Base-by-base conservation (phyloP, 1,140 invertebrate genomes). In the Zophobas morio region DNA sequence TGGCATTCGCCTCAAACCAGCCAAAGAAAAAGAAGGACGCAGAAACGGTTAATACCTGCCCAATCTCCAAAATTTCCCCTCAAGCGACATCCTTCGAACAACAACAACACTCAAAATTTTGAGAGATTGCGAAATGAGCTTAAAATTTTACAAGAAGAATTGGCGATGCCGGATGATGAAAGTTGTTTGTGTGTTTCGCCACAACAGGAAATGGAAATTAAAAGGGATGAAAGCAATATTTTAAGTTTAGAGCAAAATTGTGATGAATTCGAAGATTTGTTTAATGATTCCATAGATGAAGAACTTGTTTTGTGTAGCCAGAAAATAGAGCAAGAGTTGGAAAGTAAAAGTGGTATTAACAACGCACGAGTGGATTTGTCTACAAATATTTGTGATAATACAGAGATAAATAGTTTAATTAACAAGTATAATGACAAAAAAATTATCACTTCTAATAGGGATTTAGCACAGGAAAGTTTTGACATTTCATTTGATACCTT, bases 1-100 rank as follows among this genome's bases (percentile, higher is more conserved):
- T 86, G 84, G 83, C 82, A 84, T 78, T 86, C 84, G 2, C 85
- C 85, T 5, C 78, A 84, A 79, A 78, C 79, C 34, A 81, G 83
- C 4, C 74, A 72, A n/a, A 78, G 72, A 53, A 80, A 76, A 63
- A 74, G 77, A n/a, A 77, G 76, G 42, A 83, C 82, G 71, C 70
- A 54, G 46, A 77, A 71, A 75, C 8, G 75, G 73, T 49, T 73
- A 78, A n/a, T 79, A 53, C 60, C 60, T 40, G 47, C 57, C 66
- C 73, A 77, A 6, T 83, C 83, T 0, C 83, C 84, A 33, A 84
- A 84, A 78, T 49, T 81, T 1, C 73, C 80, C 39, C 74, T 82
- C 20, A 81, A 81, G 78, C 79, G 78, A 66, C 71, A 80, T n/a
- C 74, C 79, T 6, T 82, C 80, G 6, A 80, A 76, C 71, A 83